Conservation (phyloP, 2,888 invertebrate species). For the Ennomos erosarius region DNA sequence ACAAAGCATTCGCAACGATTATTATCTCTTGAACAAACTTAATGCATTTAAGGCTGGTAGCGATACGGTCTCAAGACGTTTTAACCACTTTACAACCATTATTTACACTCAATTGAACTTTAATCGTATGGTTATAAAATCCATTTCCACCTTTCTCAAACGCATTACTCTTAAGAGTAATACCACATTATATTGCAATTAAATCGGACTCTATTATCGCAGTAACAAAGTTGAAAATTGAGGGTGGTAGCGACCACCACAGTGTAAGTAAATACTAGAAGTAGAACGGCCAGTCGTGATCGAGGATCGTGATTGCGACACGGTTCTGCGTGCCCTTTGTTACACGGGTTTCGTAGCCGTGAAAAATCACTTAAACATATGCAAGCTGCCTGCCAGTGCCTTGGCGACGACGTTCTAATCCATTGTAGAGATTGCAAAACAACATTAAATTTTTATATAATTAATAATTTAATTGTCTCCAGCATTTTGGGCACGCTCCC, state of each 20-base stretch:
- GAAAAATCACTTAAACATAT: slow-evolving; percentile 84
- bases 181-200: slow-evolving; percentile 35
- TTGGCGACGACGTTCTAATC: slow-evolving; percentile 78
- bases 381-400: slow-evolving; percentile 69
- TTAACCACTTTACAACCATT: slow-evolving; percentile 60
- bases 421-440: slow-evolving; percentile 60
- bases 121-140: slow-evolving; percentile 51
- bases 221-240: slow-evolving; percentile 40
- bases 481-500: too few relatives aligned
- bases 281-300: slow-evolving; percentile 80
- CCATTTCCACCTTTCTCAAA: slow-evolving; percentile 48
- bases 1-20: slow-evolving; percentile 78
- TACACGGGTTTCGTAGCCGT: slow-evolving; percentile 81
- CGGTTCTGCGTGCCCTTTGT: slow-evolving; percentile 83
- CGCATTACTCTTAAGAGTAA: slow-evolving; percentile 43
- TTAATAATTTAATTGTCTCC: too few relatives aligned
- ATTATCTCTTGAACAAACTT: slow-evolving; percentile 84
- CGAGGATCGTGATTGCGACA: slow-evolving; percentile 83
- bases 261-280: slow-evolving; percentile 72
- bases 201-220: slow-evolving; percentile 28
- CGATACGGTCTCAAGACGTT: slow-evolving; percentile 83
- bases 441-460: too few relatives aligned
- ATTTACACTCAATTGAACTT: slow-evolving; percentile 45
- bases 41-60: slow-evolving; percentile 84
- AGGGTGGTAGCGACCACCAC: slow-evolving; percentile 40